These are phyloP conservation scores for Caracal caracal DNA, from an alignment of 2,113 vertebrate genomes.

Conservation along the genomic window DNA sequence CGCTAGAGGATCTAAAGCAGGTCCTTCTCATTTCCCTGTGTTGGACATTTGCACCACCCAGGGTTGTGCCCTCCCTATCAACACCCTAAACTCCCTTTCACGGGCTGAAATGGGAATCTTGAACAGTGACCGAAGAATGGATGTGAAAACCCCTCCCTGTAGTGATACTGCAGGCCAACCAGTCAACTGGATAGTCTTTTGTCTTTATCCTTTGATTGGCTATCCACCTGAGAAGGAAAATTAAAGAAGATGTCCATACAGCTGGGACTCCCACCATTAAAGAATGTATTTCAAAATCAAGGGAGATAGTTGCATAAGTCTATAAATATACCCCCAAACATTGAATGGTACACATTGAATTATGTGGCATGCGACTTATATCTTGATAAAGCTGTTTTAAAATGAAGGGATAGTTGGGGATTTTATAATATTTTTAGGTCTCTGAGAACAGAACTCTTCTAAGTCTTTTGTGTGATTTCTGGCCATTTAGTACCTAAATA, in stretches of 20 bases:
- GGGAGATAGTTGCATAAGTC: background rate
- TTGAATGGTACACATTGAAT: slow-evolving; percentile 10
- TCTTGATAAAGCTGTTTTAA: slow-evolving; percentile 39
- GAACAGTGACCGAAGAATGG: background rate
- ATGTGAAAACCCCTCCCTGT: background rate
- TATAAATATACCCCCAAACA: slow-evolving; percentile 33
- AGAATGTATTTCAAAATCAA: slow-evolving; percentile 16
- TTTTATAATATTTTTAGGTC: slow-evolving; percentile 24
- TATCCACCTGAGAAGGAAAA: background rate
- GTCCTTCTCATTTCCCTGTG: rapidly evolving
- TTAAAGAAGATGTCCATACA: background rate
- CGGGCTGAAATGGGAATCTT: background rate
- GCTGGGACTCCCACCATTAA: background rate
- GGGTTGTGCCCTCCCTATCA: background rate
- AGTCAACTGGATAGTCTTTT: background rate
- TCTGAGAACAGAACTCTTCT: slow-evolving; percentile 8
- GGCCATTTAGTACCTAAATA: background rate
- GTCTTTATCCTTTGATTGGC: background rate
- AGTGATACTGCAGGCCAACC: background rate
- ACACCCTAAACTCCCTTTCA: background rate
- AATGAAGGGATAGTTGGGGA: background rate
- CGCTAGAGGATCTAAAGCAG: background rate
- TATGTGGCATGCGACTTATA: background rate
- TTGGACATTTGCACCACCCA: background rate
- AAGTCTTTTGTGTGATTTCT: slow-evolving; percentile 15